Evolutionary conservation across 2,888 invertebrate genomes (phyloP), one percentile per base, ranked within the genome.

Genomic region (Drosophila siamana): DNA sequence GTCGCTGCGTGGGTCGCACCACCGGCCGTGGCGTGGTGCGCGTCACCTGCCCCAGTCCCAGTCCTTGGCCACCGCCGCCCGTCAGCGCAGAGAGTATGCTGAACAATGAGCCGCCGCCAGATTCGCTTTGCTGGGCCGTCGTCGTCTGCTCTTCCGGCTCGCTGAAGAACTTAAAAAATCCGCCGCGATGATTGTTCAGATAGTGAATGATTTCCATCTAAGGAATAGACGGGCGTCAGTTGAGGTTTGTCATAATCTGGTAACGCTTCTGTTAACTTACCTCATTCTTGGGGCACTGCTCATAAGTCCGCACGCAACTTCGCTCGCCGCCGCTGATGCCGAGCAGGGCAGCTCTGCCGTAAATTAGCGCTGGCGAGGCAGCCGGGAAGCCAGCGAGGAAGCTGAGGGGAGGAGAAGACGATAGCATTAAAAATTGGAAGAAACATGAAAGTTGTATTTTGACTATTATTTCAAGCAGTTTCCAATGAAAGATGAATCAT

Each of bases 141-240:
- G 62, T 28, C 13, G 74, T 59, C 43, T 86, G 93, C 62, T 91
- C 90, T 55, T 93, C 93, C 41, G 93, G 86, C 33, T 93, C 93
- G 70, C 94, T 95, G 88, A 97, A 97, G 89, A 96, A 96, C 69
- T 96, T 93, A 89, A 97, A 97, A 92, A 97, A 96, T 1, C 97
- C 97, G 40, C 97, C 97, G 61, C 96, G 96, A 89, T 97, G 95
- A 91, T 96, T 97, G 92, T 97, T 97, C 52, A 97, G 93, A 90
- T 97, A 97, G 90, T 95, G 93, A 36, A 97, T 94, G 8, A 97
- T 93, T 77, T 94, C 94, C 74, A 95, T 95, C 28, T 96, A n/a
- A n/a, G 28, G 28, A 13, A 13, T 36, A 44, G 59, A 54, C 15
- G 47, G 47, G 48, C 69, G 30, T 62, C 6, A 36, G 15, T 13